Percentiles rank a stretch among this genome's conserved stretches.
These are phyloP conservation scores for Spondyliosoma cantharus DNA, from an alignment of 2,797 vertebrate species.

Conservation along the genomic window DNA sequence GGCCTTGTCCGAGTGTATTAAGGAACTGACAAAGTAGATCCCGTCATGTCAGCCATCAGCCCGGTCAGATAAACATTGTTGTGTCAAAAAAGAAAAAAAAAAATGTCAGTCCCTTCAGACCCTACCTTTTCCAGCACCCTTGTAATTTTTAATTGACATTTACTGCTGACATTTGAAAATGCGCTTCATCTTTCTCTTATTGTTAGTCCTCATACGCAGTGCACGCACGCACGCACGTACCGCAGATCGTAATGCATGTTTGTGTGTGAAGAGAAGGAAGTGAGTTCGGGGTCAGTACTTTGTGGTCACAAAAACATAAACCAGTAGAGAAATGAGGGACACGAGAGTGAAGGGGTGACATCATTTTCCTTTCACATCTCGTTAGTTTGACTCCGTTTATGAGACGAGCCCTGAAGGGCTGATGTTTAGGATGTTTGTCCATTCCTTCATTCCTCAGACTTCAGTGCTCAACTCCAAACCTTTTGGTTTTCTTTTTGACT, in stretches of 20 bases:
- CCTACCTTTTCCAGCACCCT: constrained; percentile 86
- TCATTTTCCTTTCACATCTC: constrained; percentile 76
- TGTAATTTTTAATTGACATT: constrained; percentile 94
- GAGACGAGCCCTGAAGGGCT: constrained; percentile 57
- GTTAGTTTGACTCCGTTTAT: constrained; percentile 68
- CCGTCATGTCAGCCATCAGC: constrained; percentile 86
- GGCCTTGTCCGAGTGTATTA: constrained; percentile 81
- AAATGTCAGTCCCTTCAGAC: constrained; percentile 86
- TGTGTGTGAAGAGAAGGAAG: constrained; percentile 16
- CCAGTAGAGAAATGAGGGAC: constrained; percentile 49
- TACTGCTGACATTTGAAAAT: constrained; percentile 90
- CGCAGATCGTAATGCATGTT: too few species aligned
- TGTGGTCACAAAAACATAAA: constrained; percentile 53
- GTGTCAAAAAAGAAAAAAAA: constrained; percentile 84
- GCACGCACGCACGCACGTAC: too few species aligned
- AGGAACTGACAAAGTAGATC: constrained; percentile 86
- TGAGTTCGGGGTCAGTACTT: constrained; percentile 50
- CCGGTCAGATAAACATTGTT: constrained; percentile 85
- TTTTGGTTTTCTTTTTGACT: constrained; percentile 64
- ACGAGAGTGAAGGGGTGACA: constrained; percentile 75
- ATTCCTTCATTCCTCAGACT: constrained; percentile 71
- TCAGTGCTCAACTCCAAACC: constrained; percentile 65
- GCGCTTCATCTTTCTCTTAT: constrained; percentile 77
- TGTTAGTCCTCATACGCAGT: constrained; percentile 70
- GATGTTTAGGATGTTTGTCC: constrained; percentile 70